These are phyloP conservation scores for Hydractinia symbiolongicarpus DNA, from an alignment of 30 jellyfish, hydroid and myxozoan species.

Conservation along the genomic window DNA sequence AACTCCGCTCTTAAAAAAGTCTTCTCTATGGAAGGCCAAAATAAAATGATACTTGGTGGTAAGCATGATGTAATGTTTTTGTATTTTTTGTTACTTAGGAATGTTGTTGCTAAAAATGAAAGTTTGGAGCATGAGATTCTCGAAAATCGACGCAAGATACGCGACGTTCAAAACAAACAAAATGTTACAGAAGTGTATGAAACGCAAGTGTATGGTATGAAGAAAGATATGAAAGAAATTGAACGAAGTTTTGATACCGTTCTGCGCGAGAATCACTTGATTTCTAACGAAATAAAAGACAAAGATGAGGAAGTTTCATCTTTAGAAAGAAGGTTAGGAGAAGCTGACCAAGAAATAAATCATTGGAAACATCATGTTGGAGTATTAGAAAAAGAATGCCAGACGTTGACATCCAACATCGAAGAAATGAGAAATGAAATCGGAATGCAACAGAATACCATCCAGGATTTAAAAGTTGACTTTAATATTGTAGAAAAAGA, in stretches of 20 bases:
- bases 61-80: background rate
- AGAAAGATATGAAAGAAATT: background rate
- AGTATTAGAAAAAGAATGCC: conserved; percentile 33
- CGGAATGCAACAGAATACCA: background rate
- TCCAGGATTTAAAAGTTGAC: background rate
- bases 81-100: conserved; percentile 8
- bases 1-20: background rate
- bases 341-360: conserved; percentile 18
- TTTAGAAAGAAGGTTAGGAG: background rate
- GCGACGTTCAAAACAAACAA: conserved; percentile 25
- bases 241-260: background rate
- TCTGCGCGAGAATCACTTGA: conserved; percentile 9
- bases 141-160: conserved; percentile 30
- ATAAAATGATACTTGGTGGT: background rate
- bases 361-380: conserved; percentile 30
- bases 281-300: background rate
- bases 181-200: conserved; percentile 24
- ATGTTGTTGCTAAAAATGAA: conserved; percentile 28
- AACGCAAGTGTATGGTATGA: conserved; percentile 7
- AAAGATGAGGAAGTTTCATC: background rate
- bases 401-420: conserved; percentile 4
- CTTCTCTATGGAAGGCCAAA: background rate
- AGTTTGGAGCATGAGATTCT: conserved; percentile 28
- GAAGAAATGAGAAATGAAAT: conserved; percentile 2
- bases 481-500: background rate